Base-by-base conservation (phyloP, 2,113 vertebrate species). In the Macrotis lagotis region DNA sequence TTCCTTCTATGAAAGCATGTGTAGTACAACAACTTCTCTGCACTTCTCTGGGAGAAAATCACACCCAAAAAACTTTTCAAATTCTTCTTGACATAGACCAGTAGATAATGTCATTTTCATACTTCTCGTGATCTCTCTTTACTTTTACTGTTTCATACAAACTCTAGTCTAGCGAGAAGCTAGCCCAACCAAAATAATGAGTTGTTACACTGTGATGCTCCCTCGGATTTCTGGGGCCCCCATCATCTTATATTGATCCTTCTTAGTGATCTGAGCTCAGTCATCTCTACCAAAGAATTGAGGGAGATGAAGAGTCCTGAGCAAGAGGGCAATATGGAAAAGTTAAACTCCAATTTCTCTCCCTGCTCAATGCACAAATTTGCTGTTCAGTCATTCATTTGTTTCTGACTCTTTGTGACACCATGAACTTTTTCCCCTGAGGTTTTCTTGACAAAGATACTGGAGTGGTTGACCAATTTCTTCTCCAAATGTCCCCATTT, bases 91-190 rank as follows among this genome's bases (percentile, higher is more conserved):
- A 83, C 48, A 88, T 49, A 91, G 47, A 47, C 47, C 59, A 92
- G 91, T 91, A 92, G 89, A 91, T 89, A 94, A 92, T 51, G 50
- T 91, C 51, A 22, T 0, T 90, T 55, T 53, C 51, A 26, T 59
- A 0, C 6, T 88, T 91, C 37, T 92, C 51, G 28, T 89, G 31
- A 25, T 44, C 37, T 92, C 48, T 51, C 28, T 31, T 48, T 92
- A 8, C 25, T 90, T 91, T 22, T 59, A 8, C 94, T 52, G 91
- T 90, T 52, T 74, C 53, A 0, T 19, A 1, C 25, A 48, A 26
- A 48, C 59, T 92, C 95, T 89, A 91, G 66, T 91, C 91, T 83
- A 94, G 48, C 48, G 93, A 83, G 74, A 95, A 90, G 26, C 47
- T 2, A 48, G 50, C n/a, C 31, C 50, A 92, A 66, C 51, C 89